Percentiles rank a stretch among this genome's conserved stretches.
These are phyloP conservation scores for Machimus atricapillus DNA, from an alignment of 2,888 invertebrate species.

Conservation along the genomic window DNA sequence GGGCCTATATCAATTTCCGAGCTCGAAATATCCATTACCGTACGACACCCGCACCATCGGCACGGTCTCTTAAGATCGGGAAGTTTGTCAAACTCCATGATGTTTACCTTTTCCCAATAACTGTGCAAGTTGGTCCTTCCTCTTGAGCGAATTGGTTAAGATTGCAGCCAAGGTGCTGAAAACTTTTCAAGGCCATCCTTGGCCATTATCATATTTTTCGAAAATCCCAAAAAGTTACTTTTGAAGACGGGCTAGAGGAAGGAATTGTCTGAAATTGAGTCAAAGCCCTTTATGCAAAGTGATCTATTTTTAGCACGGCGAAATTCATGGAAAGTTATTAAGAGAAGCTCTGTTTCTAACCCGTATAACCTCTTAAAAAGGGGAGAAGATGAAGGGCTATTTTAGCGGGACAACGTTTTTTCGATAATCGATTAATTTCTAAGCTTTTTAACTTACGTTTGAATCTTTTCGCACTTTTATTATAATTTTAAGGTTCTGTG, in stretches of 20 bases:
- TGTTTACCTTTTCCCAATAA: conserved; percentile 16
- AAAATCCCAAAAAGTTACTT: background rate
- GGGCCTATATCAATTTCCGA: conserved; percentile 38
- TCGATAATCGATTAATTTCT: background rate
- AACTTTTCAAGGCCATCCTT: background rate
- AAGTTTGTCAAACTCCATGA: conserved; percentile 15
- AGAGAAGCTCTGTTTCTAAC: background rate
- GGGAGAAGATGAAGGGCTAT: background rate
- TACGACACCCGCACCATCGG: background rate
- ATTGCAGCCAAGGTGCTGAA: background rate
- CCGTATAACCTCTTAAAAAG: background rate
- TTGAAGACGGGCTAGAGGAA: background rate
- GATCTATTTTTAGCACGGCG: background rate
- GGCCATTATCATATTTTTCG: background rate
- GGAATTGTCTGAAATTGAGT: background rate
- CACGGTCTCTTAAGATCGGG: background rate
- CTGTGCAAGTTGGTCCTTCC: conserved; percentile 6
- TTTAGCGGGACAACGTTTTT: background rate
- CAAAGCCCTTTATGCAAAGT: background rate
- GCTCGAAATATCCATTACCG: conserved; percentile 38
- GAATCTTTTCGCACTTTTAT: too few species aligned
- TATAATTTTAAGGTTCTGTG: too few species aligned
- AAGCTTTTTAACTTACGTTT: too few species aligned
- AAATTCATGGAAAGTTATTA: background rate
- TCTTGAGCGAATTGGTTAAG: background rate